These are phyloP conservation scores for Cataglyphis altisquamis DNA, from an alignment of 2,888 invertebrate species.

Conservation along the genomic window DNA sequence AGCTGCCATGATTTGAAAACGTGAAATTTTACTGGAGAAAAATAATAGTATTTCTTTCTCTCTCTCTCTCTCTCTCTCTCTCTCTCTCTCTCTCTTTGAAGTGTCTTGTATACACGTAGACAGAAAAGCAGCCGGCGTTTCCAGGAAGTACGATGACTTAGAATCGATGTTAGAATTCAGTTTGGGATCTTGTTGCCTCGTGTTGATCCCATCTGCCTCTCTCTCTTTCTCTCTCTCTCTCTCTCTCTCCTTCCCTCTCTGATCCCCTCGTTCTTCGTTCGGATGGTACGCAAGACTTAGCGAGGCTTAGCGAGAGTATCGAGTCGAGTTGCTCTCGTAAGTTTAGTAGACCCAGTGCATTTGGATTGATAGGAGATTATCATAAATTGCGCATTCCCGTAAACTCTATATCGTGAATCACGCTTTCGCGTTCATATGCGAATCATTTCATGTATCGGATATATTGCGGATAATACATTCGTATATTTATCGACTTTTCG, in stretches of 20 bases:
- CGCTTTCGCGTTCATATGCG: not conserved
- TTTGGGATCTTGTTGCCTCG: slow-evolving; percentile 29
- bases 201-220: not conserved
- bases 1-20: not conserved
- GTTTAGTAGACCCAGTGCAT: slow-evolving; percentile 17
- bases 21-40: slow-evolving; percentile 5
- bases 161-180: slow-evolving; percentile 39
- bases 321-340: slow-evolving; percentile 46
- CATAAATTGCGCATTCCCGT: slow-evolving; percentile 31
- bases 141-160: not conserved
- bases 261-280: slow-evolving; percentile 20
- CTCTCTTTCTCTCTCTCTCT: slow-evolving; percentile 9
- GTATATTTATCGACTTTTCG: not conserved
- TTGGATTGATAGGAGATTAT: slow-evolving; percentile 34
- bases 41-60: not conserved
- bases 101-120: not conserved
- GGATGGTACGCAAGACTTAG: slow-evolving; percentile 66
- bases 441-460: slow-evolving; percentile 19
- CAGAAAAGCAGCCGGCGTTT: not conserved
- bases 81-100: slow-evolving; percentile 18
- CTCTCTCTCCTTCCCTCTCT: not conserved
- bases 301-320: slow-evolving; percentile 66
- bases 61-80: slow-evolving; percentile 19
- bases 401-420: slow-evolving; percentile 27
- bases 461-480: not conserved